Evolutionary conservation across 2,797 vertebrate species (phyloP).

Genomic region (Brotula barbata): DNA sequence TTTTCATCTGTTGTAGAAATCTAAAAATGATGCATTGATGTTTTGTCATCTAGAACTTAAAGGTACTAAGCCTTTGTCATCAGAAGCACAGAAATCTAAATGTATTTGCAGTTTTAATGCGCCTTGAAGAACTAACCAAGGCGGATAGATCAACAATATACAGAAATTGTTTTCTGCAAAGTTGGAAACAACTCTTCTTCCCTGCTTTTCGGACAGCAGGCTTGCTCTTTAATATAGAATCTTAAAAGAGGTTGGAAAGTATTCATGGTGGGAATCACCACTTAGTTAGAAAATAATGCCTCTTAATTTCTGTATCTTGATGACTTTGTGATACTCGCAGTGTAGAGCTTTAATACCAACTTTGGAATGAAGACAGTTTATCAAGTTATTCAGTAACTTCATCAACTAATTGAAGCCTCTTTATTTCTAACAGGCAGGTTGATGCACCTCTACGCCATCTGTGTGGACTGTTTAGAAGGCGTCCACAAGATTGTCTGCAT

Average conservation of each 20-base stretch:
- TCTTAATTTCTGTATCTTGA: too few species aligned
- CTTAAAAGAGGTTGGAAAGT: too few species aligned
- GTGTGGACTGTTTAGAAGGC: slow-evolving; percentile 98
- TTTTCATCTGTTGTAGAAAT: too few species aligned
- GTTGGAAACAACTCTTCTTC: too few species aligned
- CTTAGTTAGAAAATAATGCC: too few species aligned
- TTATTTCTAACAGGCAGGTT: slow-evolving; percentile 84
- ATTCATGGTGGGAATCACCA: too few species aligned
- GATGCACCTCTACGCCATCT: slow-evolving; percentile 99
- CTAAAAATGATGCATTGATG: too few species aligned
- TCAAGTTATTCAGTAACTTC: background rate
- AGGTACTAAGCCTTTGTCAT: background rate
- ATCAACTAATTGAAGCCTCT: slow-evolving; percentile 3
- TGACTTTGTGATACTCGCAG: background rate
- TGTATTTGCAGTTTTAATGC: background rate
- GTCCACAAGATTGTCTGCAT: slow-evolving; percentile 99
- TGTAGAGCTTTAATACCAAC: background rate
- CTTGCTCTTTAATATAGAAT: too few species aligned
- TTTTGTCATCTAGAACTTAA: background rate
- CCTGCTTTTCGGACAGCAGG: too few species aligned
- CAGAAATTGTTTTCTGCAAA: too few species aligned
- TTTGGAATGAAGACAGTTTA: background rate
- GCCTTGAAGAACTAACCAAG: background rate
- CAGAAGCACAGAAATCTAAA: background rate
- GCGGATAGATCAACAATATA: background rate